Base-by-base conservation (phyloP, 2,888 invertebrate species). In the Melikaiella ostensackeni region DNA sequence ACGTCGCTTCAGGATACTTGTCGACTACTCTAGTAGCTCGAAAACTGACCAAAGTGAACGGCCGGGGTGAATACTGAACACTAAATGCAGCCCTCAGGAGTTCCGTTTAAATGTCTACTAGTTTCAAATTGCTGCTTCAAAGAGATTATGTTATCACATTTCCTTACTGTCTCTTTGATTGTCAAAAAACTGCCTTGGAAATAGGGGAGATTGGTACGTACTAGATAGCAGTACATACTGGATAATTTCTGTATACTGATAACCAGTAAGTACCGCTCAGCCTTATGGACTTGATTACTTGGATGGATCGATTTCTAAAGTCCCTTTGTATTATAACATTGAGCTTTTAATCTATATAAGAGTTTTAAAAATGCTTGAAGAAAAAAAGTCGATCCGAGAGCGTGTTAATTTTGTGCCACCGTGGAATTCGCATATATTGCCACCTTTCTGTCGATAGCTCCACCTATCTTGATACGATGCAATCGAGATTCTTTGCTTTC, bases 1-100 rank as follows among this genome's bases (percentile, higher is more conserved):
- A 83, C 82, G 84, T 88, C 85, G 83, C 84, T 84, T 86, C 85
- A 83, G 82, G 87, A 76, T 78, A 62, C 74, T 55, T 73, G 21
- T 59, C 59, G 74, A 35, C 35, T 63, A 35, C 85, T 81, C 77
- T 79, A 77, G 84, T 82, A 84, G 80, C 82, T 79, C 77, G 79
- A 85, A 83, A 85, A 83, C 63, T 77, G 81, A 77, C 76, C 81
- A 81, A 78, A 33, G 73, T 76, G 74, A 76, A 24, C 59, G 16
- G 27, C 24, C 59, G 16, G 27, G 16, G 2, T 27, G 27, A 59
- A 59, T n/a, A 9, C 21, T n/a, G 21, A 21, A 9, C 42, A 30
- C 5, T 33, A 7, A 33, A 33, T 0, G 13, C 16, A 59, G 13
- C 59, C 24, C 59, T 59, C 27, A 27, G 16, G 59, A 59, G 24